Conservation (phyloP, 2,113 vertebrate genomes). For the Xenopus laevis region DNA sequence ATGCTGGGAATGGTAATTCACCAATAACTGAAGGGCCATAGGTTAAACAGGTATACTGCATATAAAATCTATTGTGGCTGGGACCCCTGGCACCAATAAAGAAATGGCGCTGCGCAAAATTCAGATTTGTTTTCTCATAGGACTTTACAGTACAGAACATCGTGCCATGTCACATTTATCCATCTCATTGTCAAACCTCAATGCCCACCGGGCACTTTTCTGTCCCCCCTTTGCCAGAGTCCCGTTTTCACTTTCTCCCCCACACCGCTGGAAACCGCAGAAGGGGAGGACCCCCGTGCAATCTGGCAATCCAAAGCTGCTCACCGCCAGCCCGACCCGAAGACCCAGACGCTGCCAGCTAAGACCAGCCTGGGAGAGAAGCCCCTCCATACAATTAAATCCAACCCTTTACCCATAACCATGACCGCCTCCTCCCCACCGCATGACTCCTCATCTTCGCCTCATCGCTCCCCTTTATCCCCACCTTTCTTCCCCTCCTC, state of each 20-base stretch:
- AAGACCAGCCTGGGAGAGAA: constrained; percentile 69
- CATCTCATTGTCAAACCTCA: constrained; percentile 55
- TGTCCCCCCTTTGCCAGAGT: constrained; percentile 69
- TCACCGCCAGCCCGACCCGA: constrained; percentile 72
- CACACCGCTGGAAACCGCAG: constrained; percentile 63
- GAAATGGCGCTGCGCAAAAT: too few species aligned
- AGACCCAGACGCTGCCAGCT: constrained; percentile 86
- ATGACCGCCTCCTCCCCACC: constrained; percentile 41
- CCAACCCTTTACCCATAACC: constrained; percentile 67
- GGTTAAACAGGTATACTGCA: too few species aligned
- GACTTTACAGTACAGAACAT: constrained; percentile 27
- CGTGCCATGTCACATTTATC: constrained; percentile 42
- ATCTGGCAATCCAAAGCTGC: constrained; percentile 51
- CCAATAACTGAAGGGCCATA: too few species aligned
- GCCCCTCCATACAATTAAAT: constrained; percentile 79
- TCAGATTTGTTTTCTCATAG: not conserved
- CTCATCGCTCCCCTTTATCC: constrained; percentile 56
- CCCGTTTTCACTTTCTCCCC: constrained; percentile 89
- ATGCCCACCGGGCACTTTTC: constrained; percentile 52
- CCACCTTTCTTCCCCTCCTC: constrained; percentile 76
- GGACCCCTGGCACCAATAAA: too few species aligned
- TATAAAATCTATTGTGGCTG: too few species aligned
- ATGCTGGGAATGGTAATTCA: too few species aligned
- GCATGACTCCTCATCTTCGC: constrained; percentile 37
- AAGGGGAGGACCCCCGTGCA: constrained; percentile 61